Base-by-base conservation (phyloP, 2,888 invertebrate species). In the Drosophila cracens region DNA sequence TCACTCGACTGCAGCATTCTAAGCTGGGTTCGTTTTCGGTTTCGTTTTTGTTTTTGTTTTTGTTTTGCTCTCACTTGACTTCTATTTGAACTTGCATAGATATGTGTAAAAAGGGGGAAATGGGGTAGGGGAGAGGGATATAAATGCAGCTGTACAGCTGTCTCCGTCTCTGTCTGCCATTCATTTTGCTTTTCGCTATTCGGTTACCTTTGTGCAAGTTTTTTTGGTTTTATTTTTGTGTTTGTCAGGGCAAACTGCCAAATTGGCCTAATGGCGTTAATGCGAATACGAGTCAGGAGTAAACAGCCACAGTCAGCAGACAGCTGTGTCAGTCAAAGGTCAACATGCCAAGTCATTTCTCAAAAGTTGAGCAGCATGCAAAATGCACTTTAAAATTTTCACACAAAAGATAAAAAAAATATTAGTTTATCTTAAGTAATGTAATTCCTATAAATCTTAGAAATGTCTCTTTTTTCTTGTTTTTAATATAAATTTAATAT, bases 201-300 rank as follows among this genome's bases (percentile, higher is more conserved):
- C 25, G 90, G 82, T 71, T 86, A 90, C 88, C 86, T 85, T 76
- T 82, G 73, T 66, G 65, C 72, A 76, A 80, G 66, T 76, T 90
- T 68, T 71, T 21, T 16, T 13, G 7, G 2, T 0, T 16, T 46
- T 46, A 16, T 6, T 5, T 29, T 40, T 64, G 70, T 25, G 25
- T 46, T 59, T 79, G 70, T 54, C 71, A 78, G 90, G 87, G 87
- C 87, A 87, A 69, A 71, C 53, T 87, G 87, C 91, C 87, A 87
- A 87, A 87, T 90, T 87, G 87, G 88, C 88, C 83, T 87, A 90
- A 87, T 90, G 91, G 87, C 91, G 90, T 87, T 87, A 90, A 87
- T 87, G 83, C 83, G 91, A 89, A 87, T 87, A 87, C 91, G 88
- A 90, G 90, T 59, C 74, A 70, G 13, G 68, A 79, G 76, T 80